A percentile compares a stretch with the other conserved stretches of the same genome.
Evolutionary conservation across 2,113 vertebrate genomes (phyloP).

Genomic region (Boleophthalmus pectinirostris): DNA sequence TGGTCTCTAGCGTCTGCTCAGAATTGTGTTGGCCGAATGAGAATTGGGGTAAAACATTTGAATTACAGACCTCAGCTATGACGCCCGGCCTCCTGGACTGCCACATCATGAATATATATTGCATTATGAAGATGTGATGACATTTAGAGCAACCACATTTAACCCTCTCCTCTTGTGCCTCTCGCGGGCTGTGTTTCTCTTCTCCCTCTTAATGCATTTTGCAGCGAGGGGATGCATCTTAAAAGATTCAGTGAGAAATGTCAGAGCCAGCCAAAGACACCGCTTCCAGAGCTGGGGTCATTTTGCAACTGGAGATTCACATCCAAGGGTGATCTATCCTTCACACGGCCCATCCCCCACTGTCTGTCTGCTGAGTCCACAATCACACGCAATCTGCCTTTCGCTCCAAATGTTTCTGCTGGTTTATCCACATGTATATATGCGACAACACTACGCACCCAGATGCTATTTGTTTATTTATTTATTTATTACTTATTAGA

Average conservation of each 20-base stretch:
- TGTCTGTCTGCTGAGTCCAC: constrained; percentile 29
- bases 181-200: constrained; percentile 65
- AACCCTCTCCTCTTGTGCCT: constrained; percentile 71
- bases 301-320: constrained; percentile 48
- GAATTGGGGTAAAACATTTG: constrained; percentile 72
- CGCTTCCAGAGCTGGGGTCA: constrained; percentile 64
- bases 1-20: constrained; percentile 39
- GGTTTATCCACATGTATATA: constrained; percentile 53
- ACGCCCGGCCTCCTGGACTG: constrained; percentile 69
- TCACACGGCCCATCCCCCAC: constrained; percentile 18
- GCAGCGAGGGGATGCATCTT: constrained; percentile 71
- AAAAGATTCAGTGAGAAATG: constrained; percentile 74
- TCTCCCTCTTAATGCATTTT: constrained; percentile 68
- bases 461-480: too few relatives aligned
- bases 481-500: too few relatives aligned
- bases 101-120: constrained; percentile 81
- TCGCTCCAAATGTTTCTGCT: constrained; percentile 57
- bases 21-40: constrained; percentile 57
- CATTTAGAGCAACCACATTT: constrained; percentile 78
- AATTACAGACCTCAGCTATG: constrained; percentile 72
- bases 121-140: constrained; percentile 80
- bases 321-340: constrained; percentile 50
- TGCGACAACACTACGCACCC: constrained; percentile 24
- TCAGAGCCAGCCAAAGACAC: constrained; percentile 60
- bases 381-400: constrained; percentile 42